Evolutionary conservation across 2,113 vertebrate genomes (phyloP).

Genomic region (Pseudorectes ferrugineus): DNA sequence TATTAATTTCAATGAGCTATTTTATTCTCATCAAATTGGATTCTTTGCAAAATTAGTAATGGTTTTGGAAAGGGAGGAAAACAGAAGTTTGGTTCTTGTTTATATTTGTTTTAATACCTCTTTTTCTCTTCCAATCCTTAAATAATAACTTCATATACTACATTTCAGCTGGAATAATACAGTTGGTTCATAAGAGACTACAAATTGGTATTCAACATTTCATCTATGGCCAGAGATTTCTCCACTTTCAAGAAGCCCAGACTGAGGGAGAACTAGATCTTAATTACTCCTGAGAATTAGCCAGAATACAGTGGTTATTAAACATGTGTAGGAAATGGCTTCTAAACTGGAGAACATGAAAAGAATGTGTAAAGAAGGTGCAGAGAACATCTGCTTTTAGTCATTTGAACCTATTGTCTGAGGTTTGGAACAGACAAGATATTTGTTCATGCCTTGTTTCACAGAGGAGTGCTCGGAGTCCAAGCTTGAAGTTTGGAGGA

Average conservation of each 20-base stretch:
- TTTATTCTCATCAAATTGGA: not conserved
- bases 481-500: not conserved
- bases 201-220: not conserved
- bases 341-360: not conserved
- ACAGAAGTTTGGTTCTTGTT: not conserved
- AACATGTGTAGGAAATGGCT: not conserved
- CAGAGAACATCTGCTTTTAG: not conserved
- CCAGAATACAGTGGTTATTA: not conserved
- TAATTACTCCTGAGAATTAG: not conserved
- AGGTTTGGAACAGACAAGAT: not conserved
- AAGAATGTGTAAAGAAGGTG: not conserved
- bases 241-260: not conserved
- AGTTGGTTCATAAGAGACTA: not conserved
- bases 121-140: not conserved
- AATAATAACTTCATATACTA: not conserved
- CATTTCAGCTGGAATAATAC: not conserved
- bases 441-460: not conserved
- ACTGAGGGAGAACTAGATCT: not conserved
- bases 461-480: rapidly evolving
- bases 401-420: not conserved
- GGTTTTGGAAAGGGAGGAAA: not conserved
- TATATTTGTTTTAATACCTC: not conserved
- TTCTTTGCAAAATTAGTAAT: not conserved
- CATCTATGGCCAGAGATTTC: not conserved
- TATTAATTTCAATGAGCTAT: constrained; percentile 17